A percentile compares a stretch with the other conserved stretches of the same genome.
Evolutionary conservation across 2,797 vertebrate species (phyloP).

Genomic region (Brachyalestes nurse): DNA sequence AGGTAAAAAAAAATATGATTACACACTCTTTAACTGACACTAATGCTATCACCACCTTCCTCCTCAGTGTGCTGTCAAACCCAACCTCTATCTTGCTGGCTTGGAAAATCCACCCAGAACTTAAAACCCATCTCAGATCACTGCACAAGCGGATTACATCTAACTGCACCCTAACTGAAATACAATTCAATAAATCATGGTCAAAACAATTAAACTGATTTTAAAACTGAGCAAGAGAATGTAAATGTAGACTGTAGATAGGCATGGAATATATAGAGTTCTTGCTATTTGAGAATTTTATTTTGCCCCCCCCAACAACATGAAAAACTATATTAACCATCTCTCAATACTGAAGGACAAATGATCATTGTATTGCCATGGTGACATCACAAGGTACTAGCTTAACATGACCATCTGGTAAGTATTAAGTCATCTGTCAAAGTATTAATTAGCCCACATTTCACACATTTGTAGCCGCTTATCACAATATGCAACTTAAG

Average conservation of each 20-base stretch:
- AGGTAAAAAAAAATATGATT: background rate
- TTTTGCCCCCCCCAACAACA: too few relatives aligned
- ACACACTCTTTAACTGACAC: background rate
- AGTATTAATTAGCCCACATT: background rate
- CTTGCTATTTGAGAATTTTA: too few relatives aligned
- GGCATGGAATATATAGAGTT: too few relatives aligned
- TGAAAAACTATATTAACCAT: too few relatives aligned
- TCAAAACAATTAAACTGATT: too few relatives aligned
- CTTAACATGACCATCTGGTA: background rate
- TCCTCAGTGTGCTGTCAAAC: background rate
- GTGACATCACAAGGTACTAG: background rate
- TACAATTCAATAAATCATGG: too few relatives aligned
- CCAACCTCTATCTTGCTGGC: background rate
- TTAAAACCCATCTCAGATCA: background rate
- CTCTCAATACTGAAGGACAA: background rate
- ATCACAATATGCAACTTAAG: background rate
- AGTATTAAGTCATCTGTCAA: background rate
- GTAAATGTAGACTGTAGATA: too few relatives aligned
- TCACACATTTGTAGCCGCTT: background rate
- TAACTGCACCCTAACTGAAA: too few relatives aligned
- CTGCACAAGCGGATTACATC: background rate
- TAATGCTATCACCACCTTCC: background rate
- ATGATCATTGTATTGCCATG: background rate
- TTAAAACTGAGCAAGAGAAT: too few relatives aligned
- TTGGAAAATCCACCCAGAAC: background rate